phyloP scores from a whole-genome alignment of 2,888 invertebrate genomes.

The Patella ulyssiponensis region DNA sequence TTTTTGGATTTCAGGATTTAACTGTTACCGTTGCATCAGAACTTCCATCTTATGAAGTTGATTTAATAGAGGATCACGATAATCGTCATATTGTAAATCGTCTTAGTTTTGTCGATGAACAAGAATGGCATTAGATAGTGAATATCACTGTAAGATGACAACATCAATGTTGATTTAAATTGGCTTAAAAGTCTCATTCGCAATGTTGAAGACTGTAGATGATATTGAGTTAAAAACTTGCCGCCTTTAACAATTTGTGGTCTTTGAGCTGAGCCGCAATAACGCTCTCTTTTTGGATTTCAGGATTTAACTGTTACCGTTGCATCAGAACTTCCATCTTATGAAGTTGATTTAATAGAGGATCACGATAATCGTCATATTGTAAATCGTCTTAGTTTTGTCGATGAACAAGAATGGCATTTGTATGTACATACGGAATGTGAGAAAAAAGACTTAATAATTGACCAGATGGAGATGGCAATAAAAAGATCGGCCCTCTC shows the following conservation, averaged over 20 bases:
- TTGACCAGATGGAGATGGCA: slow-evolving; percentile 67
- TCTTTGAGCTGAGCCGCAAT: not conserved
- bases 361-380: slow-evolving; percentile 64
- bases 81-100: slow-evolving; percentile 66
- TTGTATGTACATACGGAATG: slow-evolving; percentile 68
- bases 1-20: slow-evolving; percentile 54
- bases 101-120: slow-evolving; percentile 69
- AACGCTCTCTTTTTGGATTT: not conserved
- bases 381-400: slow-evolving; percentile 67
- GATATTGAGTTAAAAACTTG: not conserved
- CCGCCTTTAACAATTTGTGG: not conserved
- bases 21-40: slow-evolving; percentile 68
- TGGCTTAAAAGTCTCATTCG: too few relatives aligned
- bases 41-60: slow-evolving; percentile 60
- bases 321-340: slow-evolving; percentile 61
- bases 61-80: slow-evolving; percentile 61
- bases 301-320: slow-evolving; percentile 68
- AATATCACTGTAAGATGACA: too few relatives aligned
- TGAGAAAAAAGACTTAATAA: slow-evolving; percentile 64
- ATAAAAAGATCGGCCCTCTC: slow-evolving; percentile 67
- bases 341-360: slow-evolving; percentile 63
- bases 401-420: slow-evolving; percentile 71
- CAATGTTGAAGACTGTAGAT: too few relatives aligned
- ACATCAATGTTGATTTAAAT: too few relatives aligned
- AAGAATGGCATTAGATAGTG: slow-evolving; percentile 70